Conservation (phyloP, 2,797 vertebrate genomes). For the Siniperca scherzeri region DNA sequence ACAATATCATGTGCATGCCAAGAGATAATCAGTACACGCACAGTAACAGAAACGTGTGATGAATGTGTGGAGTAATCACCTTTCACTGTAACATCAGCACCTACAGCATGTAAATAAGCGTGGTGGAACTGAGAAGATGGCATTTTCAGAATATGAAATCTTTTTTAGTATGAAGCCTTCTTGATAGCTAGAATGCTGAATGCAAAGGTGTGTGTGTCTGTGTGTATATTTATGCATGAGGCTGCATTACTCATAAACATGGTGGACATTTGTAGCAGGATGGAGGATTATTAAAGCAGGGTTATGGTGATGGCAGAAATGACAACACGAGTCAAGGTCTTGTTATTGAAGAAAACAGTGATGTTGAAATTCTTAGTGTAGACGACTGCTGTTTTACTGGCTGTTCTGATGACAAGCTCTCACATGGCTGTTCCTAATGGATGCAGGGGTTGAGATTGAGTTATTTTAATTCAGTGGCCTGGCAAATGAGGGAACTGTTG, state of each 20-base stretch:
- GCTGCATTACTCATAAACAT: conserved; percentile 27
- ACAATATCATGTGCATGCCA: conserved; percentile 73
- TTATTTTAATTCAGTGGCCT: conserved; percentile 1
- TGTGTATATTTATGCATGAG: conserved; percentile 33
- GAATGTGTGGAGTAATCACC: conserved; percentile 40
- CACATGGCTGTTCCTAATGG: conserved; percentile 2
- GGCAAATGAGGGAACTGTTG: conserved; percentile 11
- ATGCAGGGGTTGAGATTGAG: conserved; percentile 14
- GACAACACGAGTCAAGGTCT: conserved; percentile 19
- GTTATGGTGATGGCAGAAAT: conserved; percentile 12
- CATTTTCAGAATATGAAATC: conserved; percentile 30
- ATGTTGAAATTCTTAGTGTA: conserved; percentile 16
- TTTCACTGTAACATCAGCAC: conserved; percentile 25
- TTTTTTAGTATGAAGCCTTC: not conserved
- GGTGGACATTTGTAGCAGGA: conserved; percentile 22
- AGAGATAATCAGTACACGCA: conserved; percentile 50
- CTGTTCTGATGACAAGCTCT: conserved; percentile 14
- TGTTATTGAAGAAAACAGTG: conserved; percentile 22
- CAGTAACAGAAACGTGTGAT: conserved; percentile 31
- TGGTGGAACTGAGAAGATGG: conserved; percentile 7
- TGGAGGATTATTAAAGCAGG: conserved; percentile 21
- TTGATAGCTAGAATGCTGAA: conserved; percentile 3
- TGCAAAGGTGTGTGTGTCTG: conserved; percentile 21
- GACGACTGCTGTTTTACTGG: not conserved
- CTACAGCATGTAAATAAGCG: conserved; percentile 27